These are phyloP conservation scores for Rhinoptilus africanus DNA, from an alignment of 2,113 vertebrate species.

Conservation along the genomic window DNA sequence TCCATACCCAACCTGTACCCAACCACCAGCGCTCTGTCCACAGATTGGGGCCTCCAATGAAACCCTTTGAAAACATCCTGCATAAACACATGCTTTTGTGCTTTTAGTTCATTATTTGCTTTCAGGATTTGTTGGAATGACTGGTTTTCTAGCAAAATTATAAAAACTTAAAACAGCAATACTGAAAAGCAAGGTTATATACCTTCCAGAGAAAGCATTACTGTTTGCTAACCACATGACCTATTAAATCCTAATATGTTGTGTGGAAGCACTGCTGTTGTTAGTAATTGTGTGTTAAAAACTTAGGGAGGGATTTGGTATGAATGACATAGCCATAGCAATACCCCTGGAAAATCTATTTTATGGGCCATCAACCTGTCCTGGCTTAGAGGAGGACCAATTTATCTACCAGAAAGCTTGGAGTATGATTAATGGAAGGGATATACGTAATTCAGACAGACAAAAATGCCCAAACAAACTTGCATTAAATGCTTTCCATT, in stretches of 20 bases:
- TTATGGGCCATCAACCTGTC: constrained; percentile 25
- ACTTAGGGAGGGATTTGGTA: neutral
- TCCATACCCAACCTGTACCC: neutral
- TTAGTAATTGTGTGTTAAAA: neutral
- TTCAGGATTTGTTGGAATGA: neutral
- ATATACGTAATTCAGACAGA: neutral
- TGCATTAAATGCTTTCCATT: neutral
- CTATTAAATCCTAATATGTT: neutral
- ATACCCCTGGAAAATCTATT: constrained; percentile 19
- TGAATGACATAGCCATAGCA: neutral
- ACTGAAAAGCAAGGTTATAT: neutral
- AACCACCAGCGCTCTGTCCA: neutral
- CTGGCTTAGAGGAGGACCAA: neutral
- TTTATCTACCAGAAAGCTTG: constrained; percentile 11
- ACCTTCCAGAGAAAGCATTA: neutral
- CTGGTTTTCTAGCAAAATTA: neutral
- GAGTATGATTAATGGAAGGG: constrained; percentile 1
- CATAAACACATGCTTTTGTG: neutral
- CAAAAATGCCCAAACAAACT: neutral
- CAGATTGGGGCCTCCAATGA: neutral
- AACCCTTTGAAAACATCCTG: neutral
- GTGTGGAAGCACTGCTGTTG: neutral
- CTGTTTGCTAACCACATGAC: neutral
- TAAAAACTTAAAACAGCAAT: neutral
- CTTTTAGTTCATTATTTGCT: neutral